Evolutionary conservation across 1,140 invertebrate species (phyloP), one percentile per base, ranked within the genome.

Genomic region (Teleogryllus occipitalis): DNA sequence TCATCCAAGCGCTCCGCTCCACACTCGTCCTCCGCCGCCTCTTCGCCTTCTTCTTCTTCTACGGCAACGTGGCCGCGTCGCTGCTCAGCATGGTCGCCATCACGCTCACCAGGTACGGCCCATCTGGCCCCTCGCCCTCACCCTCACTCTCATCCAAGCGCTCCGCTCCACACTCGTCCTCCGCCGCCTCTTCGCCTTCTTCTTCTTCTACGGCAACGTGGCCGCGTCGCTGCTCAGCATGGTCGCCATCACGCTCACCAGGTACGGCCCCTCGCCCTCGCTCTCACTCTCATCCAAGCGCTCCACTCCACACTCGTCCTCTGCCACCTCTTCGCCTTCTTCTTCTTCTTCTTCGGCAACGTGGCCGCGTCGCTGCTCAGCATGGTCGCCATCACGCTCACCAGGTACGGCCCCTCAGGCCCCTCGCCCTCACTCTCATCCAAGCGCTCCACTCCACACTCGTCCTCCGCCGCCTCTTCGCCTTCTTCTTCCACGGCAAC

Each of bases 301-400:
- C n/a, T n/a, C n/a, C n/a, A n/a, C n/a, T n/a, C n/a, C n/a, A n/a
- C n/a, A n/a, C 90, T 92, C 2, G 88, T 89, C 1, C 88, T 96
- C 15, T 96, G 95, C 85, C 90, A 91, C 85, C 88, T 96, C 83
- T 97, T 96, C 86, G 95, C 95, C 0, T 92, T 96, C 81, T 92
- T 96, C 82, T n/a, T n/a, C n/a, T n/a, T n/a, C n/a, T 96, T 96
- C 86, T 96, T 96, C 85, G 94, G 94, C 78, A 96, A 96, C 84
- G 94, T 96, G 15, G 95, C 93, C 4, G 93, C 95, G 15, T 96
- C 94, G 0, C 86, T 97, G 46, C 88, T 96, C 74, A 95, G 94
- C 83, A 96, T 97, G 92, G 94, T 96, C 48, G 94, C 93, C 80
- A 96, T 97, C 82, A 96, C 95, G 21, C 87, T 96, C 77, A 96